Evolutionary conservation across 2,113 vertebrate genomes (phyloP).

Genomic region (Xenopus tropicalis): DNA sequence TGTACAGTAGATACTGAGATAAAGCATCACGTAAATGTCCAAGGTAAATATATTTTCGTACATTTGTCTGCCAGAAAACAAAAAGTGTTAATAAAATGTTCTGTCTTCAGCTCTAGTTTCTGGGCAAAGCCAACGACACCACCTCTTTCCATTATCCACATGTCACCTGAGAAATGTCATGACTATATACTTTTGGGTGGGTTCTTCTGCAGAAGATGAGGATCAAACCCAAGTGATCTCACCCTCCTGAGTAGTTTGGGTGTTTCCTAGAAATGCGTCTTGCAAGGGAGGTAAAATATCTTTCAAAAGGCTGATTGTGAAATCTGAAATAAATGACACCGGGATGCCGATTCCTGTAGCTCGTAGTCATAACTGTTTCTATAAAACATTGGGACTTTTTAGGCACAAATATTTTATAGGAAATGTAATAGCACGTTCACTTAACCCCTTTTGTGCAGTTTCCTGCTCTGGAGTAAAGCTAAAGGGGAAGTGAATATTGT

Average conservation of each 20-base stretch:
- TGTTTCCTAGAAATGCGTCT: constrained; percentile 27
- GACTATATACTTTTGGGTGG: constrained; percentile 25
- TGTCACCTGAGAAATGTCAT: constrained; percentile 43
- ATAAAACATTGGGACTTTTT: not conserved
- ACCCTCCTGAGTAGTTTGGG: constrained; percentile 34
- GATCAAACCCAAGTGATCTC: constrained; percentile 35
- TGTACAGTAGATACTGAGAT: too few relatives aligned
- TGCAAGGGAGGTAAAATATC: constrained; percentile 40
- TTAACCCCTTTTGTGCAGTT: not conserved
- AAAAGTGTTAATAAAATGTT: too few relatives aligned
- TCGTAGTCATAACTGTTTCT: not conserved
- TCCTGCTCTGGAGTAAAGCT: not conserved
- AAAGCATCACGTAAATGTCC: too few relatives aligned
- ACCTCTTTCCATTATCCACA: constrained; percentile 33
- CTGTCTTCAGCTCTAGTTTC: not conserved
- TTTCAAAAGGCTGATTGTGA: constrained; percentile 22
- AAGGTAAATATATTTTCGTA: too few relatives aligned
- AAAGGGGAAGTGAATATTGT: too few relatives aligned
- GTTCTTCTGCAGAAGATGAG: constrained; percentile 33
- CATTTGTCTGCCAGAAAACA: too few relatives aligned
- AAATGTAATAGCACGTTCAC: not conserved
- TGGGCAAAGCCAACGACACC: constrained; percentile 7
- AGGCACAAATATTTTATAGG: not conserved
- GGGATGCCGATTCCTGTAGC: not conserved
- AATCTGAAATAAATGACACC: constrained; percentile 9